A percentile compares a stretch with the other conserved stretches of the same genome.
phyloP scores from a whole-genome alignment of 23 tunicate species.

The Aplidium turbinatum region DNA sequence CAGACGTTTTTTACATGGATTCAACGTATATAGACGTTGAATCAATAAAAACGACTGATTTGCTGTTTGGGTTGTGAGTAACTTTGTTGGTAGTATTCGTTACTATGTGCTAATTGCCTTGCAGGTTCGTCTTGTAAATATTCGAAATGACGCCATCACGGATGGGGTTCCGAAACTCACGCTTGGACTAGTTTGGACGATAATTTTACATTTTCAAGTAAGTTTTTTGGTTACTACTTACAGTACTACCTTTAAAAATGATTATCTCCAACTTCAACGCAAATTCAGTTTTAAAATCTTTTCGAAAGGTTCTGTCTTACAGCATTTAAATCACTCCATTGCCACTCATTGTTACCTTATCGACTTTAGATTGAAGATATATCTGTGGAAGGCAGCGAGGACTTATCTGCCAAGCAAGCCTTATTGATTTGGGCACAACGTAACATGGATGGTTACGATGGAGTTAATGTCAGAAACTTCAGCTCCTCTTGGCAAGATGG shows the following conservation, averaged over 20 bases:
- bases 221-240: not conserved
- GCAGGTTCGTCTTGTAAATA: slow-evolving; percentile 94
- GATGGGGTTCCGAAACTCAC: slow-evolving; percentile 99
- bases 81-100: not conserved
- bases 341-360: no score
- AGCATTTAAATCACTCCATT: no score
- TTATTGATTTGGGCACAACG: slow-evolving; percentile 94
- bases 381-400: slow-evolving; percentile 77
- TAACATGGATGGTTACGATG: slow-evolving; percentile 95
- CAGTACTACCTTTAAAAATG: no score
- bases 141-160: slow-evolving; percentile 95
- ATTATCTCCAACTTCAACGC: no score
- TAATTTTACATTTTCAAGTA: slow-evolving; percentile 90
- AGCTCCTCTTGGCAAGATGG: slow-evolving; percentile 96
- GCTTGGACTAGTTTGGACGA: slow-evolving; percentile 94
- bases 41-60: no score
- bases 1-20: no score
- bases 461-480: slow-evolving; percentile 76
- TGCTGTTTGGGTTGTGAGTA: no score
- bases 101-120: not conserved
- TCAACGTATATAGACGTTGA: no score
- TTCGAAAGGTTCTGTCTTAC: no score
- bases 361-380: slow-evolving; percentile 94
- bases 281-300: no score
- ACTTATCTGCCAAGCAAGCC: slow-evolving; percentile 85